These are phyloP conservation scores for Ectropis crepuscularia DNA, from an alignment of 2,888 invertebrate species.

Conservation along the genomic window DNA sequence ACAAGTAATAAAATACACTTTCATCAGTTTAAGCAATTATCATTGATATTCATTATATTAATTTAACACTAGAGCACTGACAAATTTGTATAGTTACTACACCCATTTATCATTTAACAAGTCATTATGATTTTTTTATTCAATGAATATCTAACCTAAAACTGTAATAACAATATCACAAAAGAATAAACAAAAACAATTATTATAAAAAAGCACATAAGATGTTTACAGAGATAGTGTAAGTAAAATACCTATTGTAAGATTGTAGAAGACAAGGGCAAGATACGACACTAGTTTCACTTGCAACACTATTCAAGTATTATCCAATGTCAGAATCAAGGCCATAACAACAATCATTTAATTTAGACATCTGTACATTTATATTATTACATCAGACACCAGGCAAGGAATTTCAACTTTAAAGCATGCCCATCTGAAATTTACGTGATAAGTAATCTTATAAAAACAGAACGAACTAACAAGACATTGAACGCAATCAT, in stretches of 20 bases:
- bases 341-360: constrained; percentile 60
- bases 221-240: constrained; percentile 15
- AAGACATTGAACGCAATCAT: constrained; percentile 2
- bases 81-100: too few species aligned
- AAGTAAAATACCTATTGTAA: constrained; percentile 22
- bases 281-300: constrained; percentile 48
- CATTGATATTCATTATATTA: too few species aligned
- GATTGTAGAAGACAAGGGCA: constrained; percentile 53
- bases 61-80: too few species aligned
- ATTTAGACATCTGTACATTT: constrained; percentile 27
- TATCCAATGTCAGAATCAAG: constrained; percentile 75
- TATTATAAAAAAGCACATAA: neutral
- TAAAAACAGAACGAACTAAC: neutral
- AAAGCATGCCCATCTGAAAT: neutral
- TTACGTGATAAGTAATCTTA: neutral
- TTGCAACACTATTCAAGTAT: constrained; percentile 36
- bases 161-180: neutral
- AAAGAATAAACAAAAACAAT: neutral
- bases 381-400: constrained; percentile 1
- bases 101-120: too few species aligned
- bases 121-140: too few species aligned
- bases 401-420: neutral
- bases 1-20: too few species aligned
- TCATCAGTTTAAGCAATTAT: too few species aligned
- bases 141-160: too few species aligned